Evolutionary conservation across 2,113 vertebrate genomes (phyloP).

Genomic region (Phalacrocorax carbo): DNA sequence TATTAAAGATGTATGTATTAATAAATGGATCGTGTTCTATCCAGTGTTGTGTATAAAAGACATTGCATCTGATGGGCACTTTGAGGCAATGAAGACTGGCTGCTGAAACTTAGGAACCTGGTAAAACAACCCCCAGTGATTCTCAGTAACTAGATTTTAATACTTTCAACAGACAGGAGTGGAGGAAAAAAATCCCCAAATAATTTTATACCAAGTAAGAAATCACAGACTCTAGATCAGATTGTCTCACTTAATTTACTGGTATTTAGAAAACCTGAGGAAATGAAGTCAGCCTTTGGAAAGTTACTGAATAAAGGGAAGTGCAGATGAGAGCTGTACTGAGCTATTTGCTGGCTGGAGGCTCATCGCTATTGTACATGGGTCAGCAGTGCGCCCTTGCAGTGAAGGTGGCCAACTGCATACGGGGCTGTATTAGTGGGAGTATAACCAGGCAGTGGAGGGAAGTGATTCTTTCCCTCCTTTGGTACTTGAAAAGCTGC

Average conservation of each 20-base stretch:
- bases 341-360: not conserved
- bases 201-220: not conserved
- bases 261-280: constrained; percentile 49
- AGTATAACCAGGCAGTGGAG: not conserved
- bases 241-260: constrained; percentile 18
- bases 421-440: not conserved
- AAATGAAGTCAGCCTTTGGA: constrained; percentile 54
- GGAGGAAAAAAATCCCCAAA: not conserved
- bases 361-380: accelerated
- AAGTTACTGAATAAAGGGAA: constrained; percentile 29
- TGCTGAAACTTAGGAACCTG: not conserved
- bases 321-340: not conserved
- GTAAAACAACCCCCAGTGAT: not conserved
- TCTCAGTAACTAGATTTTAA: not conserved
- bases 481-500: not conserved
- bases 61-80: not conserved
- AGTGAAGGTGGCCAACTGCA: accelerated
- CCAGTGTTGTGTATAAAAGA: not conserved
- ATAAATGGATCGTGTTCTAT: not conserved
- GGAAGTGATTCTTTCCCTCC: not conserved
- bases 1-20: not conserved
- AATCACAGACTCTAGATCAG: not conserved
- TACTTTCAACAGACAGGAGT: not conserved
- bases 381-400: not conserved
- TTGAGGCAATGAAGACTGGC: not conserved